Base-by-base conservation (phyloP, 2,888 invertebrate genomes). In the Erebia palarica region DNA sequence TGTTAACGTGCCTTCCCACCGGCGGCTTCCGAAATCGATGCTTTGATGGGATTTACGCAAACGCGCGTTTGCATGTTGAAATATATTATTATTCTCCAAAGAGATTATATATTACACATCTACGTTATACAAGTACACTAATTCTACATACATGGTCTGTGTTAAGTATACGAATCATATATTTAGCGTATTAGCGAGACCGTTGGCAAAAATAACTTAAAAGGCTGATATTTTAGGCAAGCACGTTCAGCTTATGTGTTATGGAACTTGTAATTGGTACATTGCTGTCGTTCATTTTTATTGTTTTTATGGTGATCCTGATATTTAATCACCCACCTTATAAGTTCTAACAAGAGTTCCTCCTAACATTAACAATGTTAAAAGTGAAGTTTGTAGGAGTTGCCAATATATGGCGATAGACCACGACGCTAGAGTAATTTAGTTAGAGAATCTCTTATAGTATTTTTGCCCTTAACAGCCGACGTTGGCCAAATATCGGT, bases 91-190 rank as follows among this genome's bases (percentile, higher is more conserved):
- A 85, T 87, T 89, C 90, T 90, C 91, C 91, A 92, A 92, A 92
- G 92, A 92, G 89, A 90, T 88, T 76, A 73, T 75, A 75, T 69
- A 64, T 69, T 63, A 63, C 60, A 71, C 61, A 51, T 73, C 68
- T 73, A 73, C 51, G 68, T 77, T 75, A 74, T 77, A 75, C 75
- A 69, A 73, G 69, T 74, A 72, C 65, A 72, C 70, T 74, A 76
- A 72, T 69, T 78, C 49, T 86, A 86, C 85, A 84, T 85, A 88
- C 86, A 86, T 87, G 89, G 84, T 91, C 88, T 88, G 90, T 90
- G 88, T 90, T 87, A 92, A 87, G 91, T 91, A 91, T 92, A 92
- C 90, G 91, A 91, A 84, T 89, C 83, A 85, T 84, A 83, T 84
- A 84, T 65, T 85, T 88, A 84, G 81, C 79, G 82, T 68, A 71